Base-by-base conservation (phyloP, 1,140 invertebrate species). In the Calephelis virginiensis region DNA sequence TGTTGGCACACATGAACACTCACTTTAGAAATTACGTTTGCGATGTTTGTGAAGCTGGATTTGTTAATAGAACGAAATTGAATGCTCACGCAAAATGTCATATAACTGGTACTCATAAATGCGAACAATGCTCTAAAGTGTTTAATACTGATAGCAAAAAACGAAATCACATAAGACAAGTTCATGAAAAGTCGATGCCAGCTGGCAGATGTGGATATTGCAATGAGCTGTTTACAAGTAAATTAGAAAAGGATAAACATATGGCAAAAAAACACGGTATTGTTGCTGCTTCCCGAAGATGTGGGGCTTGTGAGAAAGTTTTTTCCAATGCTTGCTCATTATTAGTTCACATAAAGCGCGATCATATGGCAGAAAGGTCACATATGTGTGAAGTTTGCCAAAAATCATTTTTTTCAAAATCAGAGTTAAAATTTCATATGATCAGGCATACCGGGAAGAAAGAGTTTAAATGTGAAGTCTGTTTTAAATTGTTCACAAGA, bases 401-500 rank as follows among this genome's bases (percentile, higher is more conserved):
- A 8, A 84, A 76, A 74, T 73, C 67, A 1, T 87, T 85, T 48
- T 81, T 76, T 38, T 72, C 67, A 0, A 64, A 62, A 12, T 59
- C 69, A 0, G 73, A 81, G n/a, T 49, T 88, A 46, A 76, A 70
- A 53, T 73, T 70, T 43, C 83, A 86, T 53, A 70, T 73, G 61
- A 66, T 80, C 8, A 78, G 76, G 53, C 83, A 84, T 46, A 78
- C 73, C 0, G 77, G 78, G 0, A 49, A 61, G 12, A 70, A 66
- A 48, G 66, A 71, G 10, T 80, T 72, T 61, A 59, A 76, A 28
- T 89, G 86, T 63, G 75, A 83, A 11, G 70, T 78, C 1, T 90
- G 92, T 56, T 77, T 86, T 10, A 93, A 92, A 56, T 81, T 80
- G 17, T 92, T 89, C 40, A 66, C 77, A 0, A 89, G 90, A 13